Conservation (phyloP, 2,113 vertebrate genomes). For the Actenoides lindsayi region DNA sequence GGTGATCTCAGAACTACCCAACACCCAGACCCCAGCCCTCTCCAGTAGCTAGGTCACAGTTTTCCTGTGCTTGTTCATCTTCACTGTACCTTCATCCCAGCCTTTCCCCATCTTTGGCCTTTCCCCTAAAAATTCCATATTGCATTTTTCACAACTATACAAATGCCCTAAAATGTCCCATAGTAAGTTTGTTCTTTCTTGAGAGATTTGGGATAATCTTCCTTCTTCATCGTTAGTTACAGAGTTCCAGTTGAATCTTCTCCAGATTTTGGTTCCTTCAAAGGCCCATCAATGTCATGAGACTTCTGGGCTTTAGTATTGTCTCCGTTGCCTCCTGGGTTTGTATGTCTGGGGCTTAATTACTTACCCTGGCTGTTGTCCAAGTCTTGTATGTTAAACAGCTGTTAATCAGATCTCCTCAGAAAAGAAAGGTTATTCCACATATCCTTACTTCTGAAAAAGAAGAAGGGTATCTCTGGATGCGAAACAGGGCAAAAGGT, state of each 20-base stretch:
- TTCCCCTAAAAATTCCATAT: neutral
- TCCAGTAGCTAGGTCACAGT: rapidly evolving
- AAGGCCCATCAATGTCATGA: neutral
- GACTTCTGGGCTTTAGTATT: neutral
- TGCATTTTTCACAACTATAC: neutral
- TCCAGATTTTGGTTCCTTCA: neutral
- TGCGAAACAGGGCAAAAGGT: neutral
- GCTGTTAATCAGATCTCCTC: neutral
- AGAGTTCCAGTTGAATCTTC: neutral
- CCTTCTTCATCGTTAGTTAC: neutral
- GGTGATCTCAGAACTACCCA: neutral
- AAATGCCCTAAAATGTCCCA: neutral
- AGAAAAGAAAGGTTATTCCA: neutral
- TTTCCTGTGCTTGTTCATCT: neutral
- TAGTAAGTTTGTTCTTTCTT: neutral
- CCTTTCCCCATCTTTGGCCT: neutral
- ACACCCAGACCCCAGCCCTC: too few relatives aligned
- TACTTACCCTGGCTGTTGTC: neutral
- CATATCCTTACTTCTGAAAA: neutral
- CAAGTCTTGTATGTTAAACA: neutral
- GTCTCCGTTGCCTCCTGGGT: neutral
- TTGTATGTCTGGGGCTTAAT: neutral
- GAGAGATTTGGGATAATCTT: neutral
- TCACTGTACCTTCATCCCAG: neutral
- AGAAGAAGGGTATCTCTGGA: neutral